These are phyloP conservation scores for Thera britannica DNA, from an alignment of 2,888 invertebrate genomes.

Conservation along the genomic window DNA sequence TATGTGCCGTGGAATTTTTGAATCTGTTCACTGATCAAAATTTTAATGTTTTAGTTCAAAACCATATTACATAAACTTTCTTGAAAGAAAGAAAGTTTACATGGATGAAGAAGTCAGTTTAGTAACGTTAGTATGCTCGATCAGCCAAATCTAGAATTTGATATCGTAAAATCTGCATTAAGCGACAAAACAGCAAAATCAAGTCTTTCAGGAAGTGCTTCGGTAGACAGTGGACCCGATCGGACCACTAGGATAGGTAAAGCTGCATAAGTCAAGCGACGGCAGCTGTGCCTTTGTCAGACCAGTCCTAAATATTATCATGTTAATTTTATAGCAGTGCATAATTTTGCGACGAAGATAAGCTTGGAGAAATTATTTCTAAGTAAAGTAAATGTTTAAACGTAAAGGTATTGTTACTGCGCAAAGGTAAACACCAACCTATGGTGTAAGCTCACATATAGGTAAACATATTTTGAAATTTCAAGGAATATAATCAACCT, in stretches of 20 bases:
- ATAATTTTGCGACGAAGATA: constrained; percentile 33
- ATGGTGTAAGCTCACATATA: background rate
- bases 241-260: constrained; percentile 23
- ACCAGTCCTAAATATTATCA: constrained; percentile 37
- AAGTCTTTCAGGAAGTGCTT: background rate
- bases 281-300: constrained; percentile 25
- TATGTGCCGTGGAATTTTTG: background rate
- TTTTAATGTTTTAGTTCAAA: no score
- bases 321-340: constrained; percentile 38
- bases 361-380: constrained; percentile 36
- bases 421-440: background rate
- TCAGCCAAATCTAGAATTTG: no score
- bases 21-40: no score
- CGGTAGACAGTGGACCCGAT: constrained; percentile 4
- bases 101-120: no score
- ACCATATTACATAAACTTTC: no score
- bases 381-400: constrained; percentile 23
- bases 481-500: constrained; percentile 8
- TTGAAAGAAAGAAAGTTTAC: no score
- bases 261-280: constrained; percentile 18
- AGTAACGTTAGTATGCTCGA: no score
- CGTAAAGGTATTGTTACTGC: constrained; percentile 1
- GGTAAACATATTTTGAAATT: constrained; percentile 5
- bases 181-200: background rate
- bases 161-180: no score